These are phyloP conservation scores for Steinernema khuongi DNA, from an alignment of 1,140 invertebrate species.

Conservation along the genomic window DNA sequence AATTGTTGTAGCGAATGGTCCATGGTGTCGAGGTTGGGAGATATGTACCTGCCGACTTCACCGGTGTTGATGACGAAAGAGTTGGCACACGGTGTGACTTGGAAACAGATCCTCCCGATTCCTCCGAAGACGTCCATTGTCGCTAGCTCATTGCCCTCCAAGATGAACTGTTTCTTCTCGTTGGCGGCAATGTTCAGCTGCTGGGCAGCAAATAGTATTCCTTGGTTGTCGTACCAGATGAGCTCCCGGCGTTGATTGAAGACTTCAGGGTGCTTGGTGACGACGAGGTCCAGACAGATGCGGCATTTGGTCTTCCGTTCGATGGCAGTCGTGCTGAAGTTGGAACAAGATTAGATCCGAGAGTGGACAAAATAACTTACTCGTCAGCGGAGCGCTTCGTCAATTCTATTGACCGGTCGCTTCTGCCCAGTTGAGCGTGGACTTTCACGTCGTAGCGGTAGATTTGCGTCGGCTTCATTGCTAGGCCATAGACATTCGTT, in stretches of 20 bases:
- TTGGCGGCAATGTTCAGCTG: background rate
- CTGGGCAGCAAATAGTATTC: conserved; percentile 20
- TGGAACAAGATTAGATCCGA: background rate
- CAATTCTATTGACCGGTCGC: conserved; percentile 4
- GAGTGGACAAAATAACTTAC: background rate
- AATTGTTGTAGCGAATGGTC: conserved; percentile 23
- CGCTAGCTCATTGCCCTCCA: background rate
- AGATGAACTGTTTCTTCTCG: background rate
- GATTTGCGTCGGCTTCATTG: background rate
- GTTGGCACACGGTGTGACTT: background rate
- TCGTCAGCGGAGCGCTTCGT: conserved; percentile 29
- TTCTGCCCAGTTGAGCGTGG: background rate
- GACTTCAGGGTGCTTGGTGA: conserved; percentile 22
- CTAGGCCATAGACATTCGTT: conserved; percentile 28
- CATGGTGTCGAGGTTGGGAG: background rate
- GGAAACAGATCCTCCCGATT: background rate
- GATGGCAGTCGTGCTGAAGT: background rate
- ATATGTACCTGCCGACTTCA: background rate
- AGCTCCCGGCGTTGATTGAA: conserved; percentile 19
- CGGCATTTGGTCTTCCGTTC: conserved; percentile 21
- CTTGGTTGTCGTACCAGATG: conserved; percentile 27
- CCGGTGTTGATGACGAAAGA: background rate
- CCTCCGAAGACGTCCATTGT: background rate
- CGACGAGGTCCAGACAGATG: conserved; percentile 19
- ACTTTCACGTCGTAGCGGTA: conserved; percentile 23